Evolutionary conservation across 2,113 vertebrate genomes (phyloP).

Genomic region (Etheostoma spectabile): DNA sequence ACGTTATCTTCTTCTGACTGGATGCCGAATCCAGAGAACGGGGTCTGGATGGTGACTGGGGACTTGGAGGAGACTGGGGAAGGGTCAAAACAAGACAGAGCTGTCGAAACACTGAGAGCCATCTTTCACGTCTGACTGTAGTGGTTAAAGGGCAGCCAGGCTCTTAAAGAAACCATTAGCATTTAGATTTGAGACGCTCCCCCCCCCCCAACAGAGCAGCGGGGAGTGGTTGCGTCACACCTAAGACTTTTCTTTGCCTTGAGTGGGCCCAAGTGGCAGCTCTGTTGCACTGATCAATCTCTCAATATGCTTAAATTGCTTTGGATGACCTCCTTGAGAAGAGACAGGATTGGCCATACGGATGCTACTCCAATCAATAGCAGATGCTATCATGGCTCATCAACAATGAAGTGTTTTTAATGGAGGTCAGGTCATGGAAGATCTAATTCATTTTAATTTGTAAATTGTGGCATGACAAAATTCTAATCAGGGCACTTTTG

Average conservation of each 20-base stretch:
- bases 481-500: conserved; percentile 73
- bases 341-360: conserved; percentile 61
- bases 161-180: conserved; percentile 83
- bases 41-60: conserved; percentile 6
- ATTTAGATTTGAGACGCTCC: conserved; percentile 79
- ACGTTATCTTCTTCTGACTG: conserved; percentile 19
- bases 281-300: conserved; percentile 73
- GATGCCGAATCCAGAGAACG: conserved; percentile 13
- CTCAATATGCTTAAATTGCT: conserved; percentile 78
- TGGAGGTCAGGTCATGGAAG: conserved; percentile 78
- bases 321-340: conserved; percentile 71
- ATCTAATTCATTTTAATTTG: conserved; percentile 82
- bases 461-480: conserved; percentile 76
- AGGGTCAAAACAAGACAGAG: conserved; percentile 66
- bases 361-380: conserved; percentile 77
- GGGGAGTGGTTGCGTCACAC: conserved; percentile 66
- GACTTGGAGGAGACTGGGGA: conserved; percentile 20
- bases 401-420: conserved; percentile 80
- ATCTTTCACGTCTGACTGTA: conserved; percentile 78
- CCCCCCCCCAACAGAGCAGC: conserved; percentile 31
- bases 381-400: conserved; percentile 78
- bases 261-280: conserved; percentile 73
- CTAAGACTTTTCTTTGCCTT: conserved; percentile 57
- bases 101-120: conserved; percentile 65
- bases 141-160: conserved; percentile 78